Conservation (phyloP, 2,888 invertebrate species). For the Cactoblastis cactorum region DNA sequence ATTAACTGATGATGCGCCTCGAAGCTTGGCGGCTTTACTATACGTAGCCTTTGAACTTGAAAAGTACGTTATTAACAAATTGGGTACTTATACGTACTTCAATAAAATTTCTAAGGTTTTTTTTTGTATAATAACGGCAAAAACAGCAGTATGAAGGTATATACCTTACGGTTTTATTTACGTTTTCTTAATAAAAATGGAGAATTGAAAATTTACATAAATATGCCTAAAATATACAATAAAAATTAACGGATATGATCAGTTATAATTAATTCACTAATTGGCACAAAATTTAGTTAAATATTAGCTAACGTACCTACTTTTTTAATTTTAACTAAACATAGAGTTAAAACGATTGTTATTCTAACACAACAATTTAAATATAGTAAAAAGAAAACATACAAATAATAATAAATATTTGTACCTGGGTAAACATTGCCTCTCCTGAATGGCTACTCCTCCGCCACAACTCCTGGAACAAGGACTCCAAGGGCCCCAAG, state of each 20-base stretch:
- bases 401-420: neutral
- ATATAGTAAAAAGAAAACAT: too few species aligned
- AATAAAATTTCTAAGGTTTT: neutral
- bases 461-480: constrained; percentile 88
- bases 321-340: too few species aligned
- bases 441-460: constrained; percentile 84
- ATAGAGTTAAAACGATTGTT: too few species aligned
- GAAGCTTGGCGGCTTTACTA: constrained; percentile 11
- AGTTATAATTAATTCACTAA: too few species aligned
- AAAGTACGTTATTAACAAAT: constrained; percentile 5
- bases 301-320: too few species aligned
- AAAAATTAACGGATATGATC: too few species aligned
- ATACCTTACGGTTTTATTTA: too few species aligned
- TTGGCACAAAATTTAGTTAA: too few species aligned
- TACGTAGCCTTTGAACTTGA: constrained; percentile 11
- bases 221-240: too few species aligned
- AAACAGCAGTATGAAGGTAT: neutral
- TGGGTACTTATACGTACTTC: neutral
- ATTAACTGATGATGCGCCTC: constrained; percentile 14
- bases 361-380: too few species aligned
- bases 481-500: constrained; percentile 86
- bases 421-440: constrained; percentile 81
- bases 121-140: neutral
- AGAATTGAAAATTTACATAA: too few species aligned
- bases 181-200: too few species aligned